A percentile compares a stretch with the other conserved stretches of the same genome.
Conservation (phyloP, 2,888 invertebrate species). For the Campopleginae sp. region DNA sequence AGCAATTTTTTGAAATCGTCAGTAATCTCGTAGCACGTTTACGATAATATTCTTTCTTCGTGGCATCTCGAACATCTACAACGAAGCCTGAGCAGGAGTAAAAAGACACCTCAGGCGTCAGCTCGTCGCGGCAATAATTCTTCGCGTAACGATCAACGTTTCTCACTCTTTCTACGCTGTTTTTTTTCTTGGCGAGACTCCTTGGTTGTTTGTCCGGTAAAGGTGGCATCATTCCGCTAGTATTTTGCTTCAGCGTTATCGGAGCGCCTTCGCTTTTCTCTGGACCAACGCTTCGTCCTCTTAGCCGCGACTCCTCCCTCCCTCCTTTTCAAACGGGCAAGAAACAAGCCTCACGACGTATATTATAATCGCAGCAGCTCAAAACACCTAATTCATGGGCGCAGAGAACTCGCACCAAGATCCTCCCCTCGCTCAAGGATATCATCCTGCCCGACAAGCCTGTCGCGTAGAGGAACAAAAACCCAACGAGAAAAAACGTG, state of each 20-base stretch:
- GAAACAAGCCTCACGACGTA: conserved; percentile 45
- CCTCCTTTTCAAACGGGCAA: conserved; percentile 40
- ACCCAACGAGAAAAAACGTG: not conserved
- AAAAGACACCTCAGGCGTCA: conserved; percentile 62
- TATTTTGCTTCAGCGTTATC: conserved; percentile 56
- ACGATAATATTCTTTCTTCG: conserved; percentile 40
- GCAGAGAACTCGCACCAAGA: conserved; percentile 28
- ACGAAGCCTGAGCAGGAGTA: conserved; percentile 37
- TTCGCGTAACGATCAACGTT: conserved; percentile 66
- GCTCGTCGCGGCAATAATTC: conserved; percentile 68
- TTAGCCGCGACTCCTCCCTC: conserved; percentile 52
- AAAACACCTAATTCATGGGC: conserved; percentile 67
- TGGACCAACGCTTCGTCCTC: conserved; percentile 66
- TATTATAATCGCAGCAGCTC: conserved; percentile 55
- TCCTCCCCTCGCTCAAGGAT: conserved; percentile 56
- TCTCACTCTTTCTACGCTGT: conserved; percentile 44
- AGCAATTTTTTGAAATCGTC: conserved; percentile 43
- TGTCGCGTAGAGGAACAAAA: conserved; percentile 41
- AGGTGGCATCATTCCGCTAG: conserved; percentile 59
- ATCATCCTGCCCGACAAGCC: conserved; percentile 56
- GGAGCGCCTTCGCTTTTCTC: conserved; percentile 37
- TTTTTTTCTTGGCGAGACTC: conserved; percentile 32
- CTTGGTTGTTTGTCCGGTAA: conserved; percentile 43
- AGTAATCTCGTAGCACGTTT: conserved; percentile 18
- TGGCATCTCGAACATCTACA: conserved; percentile 53